Conservation (phyloP, 2,113 vertebrate species). For the Ranitomeya imitator region DNA sequence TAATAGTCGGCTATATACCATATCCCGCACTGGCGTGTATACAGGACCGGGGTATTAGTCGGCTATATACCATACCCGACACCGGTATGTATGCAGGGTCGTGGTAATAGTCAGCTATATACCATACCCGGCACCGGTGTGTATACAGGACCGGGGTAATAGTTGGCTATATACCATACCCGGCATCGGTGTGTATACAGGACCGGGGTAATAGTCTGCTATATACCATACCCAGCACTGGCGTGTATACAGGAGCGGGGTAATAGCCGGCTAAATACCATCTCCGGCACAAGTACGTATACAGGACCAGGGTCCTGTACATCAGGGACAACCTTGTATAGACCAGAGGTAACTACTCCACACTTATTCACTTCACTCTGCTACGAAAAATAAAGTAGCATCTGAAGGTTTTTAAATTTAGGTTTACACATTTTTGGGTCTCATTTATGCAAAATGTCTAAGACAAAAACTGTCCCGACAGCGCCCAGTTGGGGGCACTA, state of each 20-base stretch:
- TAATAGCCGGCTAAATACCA: too few species aligned
- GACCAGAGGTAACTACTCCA: background rate
- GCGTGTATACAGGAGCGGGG: too few species aligned
- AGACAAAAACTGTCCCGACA: background rate
- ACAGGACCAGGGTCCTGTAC: too few species aligned
- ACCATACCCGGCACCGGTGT: rapidly evolving
- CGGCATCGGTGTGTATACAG: too few species aligned
- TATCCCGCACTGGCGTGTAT: too few species aligned
- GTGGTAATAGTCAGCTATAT: too few species aligned
- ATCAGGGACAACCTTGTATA: background rate
- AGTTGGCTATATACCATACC: too few species aligned
- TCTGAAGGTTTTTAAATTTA: background rate
- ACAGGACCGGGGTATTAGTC: background rate
- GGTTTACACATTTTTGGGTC: background rate
- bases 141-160: too few species aligned
- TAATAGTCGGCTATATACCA: background rate
- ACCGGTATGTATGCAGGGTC: too few species aligned
- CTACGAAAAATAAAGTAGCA: background rate
- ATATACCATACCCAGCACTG: background rate
- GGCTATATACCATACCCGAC: too few species aligned
- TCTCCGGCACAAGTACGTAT: too few species aligned
- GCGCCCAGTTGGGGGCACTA: background rate
- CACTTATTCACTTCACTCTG: background rate
- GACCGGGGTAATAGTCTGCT: too few species aligned
- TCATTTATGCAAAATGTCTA: background rate